These are phyloP conservation scores for Heliconius eleuchia DNA, from an alignment of 1,140 invertebrate species.

Conservation along the genomic window DNA sequence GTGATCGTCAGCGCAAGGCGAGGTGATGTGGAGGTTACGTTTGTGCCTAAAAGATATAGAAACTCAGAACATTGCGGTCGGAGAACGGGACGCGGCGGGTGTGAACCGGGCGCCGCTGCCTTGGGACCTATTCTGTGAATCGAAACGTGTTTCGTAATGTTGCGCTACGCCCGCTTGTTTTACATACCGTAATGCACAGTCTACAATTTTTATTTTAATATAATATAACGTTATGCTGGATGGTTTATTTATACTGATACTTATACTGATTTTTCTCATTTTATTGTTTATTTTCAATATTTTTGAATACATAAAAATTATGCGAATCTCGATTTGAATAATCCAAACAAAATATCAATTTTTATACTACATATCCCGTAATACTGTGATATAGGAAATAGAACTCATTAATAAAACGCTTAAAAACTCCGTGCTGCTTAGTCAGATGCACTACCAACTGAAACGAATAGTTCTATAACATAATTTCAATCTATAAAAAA, in stretches of 20 bases:
- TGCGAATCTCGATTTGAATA: too few relatives aligned
- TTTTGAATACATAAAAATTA: not conserved
- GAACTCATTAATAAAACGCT: too few relatives aligned
- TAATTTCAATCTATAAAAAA: too few relatives aligned
- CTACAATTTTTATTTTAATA: not conserved
- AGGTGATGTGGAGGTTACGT: slow-evolving; percentile 67
- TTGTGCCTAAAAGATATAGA: slow-evolving; percentile 61
- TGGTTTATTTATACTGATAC: not conserved
- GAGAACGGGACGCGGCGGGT: slow-evolving; percentile 55
- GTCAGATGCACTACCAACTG: too few relatives aligned
- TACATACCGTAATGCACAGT: not conserved
- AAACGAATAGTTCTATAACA: too few relatives aligned
- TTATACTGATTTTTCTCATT: not conserved
- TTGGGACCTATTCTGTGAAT: slow-evolving; percentile 47
- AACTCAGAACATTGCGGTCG: slow-evolving; percentile 46
- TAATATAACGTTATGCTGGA: not conserved
- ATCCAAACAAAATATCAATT: too few relatives aligned
- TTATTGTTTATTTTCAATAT: not conserved
- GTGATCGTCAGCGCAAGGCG: slow-evolving; percentile 48
- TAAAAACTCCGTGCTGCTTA: too few relatives aligned
- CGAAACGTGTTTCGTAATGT: slow-evolving; percentile 8
- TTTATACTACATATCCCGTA: too few relatives aligned
- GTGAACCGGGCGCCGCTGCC: slow-evolving; percentile 48
- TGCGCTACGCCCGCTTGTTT: not conserved
- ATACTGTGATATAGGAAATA: too few relatives aligned